Evolutionary conservation across 2,888 invertebrate genomes (phyloP), one percentile per base, ranked within the genome.

Genomic region (Marasmarcha lunaedactyla): DNA sequence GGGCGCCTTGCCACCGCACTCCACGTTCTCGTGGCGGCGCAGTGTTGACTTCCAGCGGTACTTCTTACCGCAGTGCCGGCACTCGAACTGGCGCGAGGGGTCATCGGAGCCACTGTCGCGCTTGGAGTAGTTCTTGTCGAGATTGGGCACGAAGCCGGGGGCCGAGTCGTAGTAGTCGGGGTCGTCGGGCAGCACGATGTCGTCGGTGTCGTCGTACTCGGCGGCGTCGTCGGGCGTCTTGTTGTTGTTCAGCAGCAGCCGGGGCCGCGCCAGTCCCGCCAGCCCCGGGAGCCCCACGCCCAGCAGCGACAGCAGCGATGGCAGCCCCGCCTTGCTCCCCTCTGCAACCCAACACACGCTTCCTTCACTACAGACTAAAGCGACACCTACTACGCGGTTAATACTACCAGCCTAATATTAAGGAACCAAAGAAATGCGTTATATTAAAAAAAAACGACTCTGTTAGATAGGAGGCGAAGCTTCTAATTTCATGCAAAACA

Each of bases 41-140:
- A 93, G 85, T 43, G 93, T 93, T 37, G 92, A 92, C 76, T 91
- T 93, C 93, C 93, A 93, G 55, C 93, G 88, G 71, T 94, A 94
- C 49, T 90, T 87, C 70, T 93, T 93, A 47, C 93, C 93, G 74
- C 94, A 94, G 63, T 92, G 92, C 38, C 91, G 86, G 61, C 93
- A 93, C 37, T 91, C 88, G 71, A 92, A 93, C 59, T 89, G 89
- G 2, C 87, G 74, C 51, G 76, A 74, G 20, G 86, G 83, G 55
- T 86, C 87, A 60, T 86, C 76, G 58, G 67, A 65, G 51, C 63
- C 53, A 57, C 55, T 63, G 56, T 66, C 71, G 25, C 68, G 55
- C 49, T 58, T 60, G 47, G 43, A 49, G 55, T 46, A 55, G 36
- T 42, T 50, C 45, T 40, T 40, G 45, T 37, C 3, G 51, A 43